Conservation (phyloP, 2,113 vertebrate genomes). For the Pseudorasbora parva region DNA sequence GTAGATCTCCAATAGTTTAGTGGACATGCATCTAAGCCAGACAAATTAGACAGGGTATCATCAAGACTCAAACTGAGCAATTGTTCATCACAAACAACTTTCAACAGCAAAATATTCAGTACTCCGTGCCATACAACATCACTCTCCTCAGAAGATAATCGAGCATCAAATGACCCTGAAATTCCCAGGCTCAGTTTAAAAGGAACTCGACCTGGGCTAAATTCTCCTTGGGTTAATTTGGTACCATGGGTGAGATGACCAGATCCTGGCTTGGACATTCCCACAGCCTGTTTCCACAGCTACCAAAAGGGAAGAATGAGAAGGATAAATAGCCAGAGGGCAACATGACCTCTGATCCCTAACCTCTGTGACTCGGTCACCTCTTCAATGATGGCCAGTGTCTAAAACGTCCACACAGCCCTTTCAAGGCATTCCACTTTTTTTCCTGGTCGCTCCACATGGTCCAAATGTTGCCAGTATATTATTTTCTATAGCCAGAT, state of each 20-base stretch:
- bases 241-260: not conserved
- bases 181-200: conserved; percentile 15
- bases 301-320: conserved; percentile 23
- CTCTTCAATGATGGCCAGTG: not conserved
- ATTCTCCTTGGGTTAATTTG: conserved; percentile 8
- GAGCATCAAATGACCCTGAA: conserved; percentile 4
- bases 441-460: not conserved
- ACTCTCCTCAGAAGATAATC: not conserved
- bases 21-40: not conserved
- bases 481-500: not conserved
- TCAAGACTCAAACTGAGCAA: not conserved
- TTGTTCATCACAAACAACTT: not conserved
- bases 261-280: not conserved
- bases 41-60: not conserved
- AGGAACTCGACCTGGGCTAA: conserved; percentile 9
- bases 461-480: not conserved
- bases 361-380: conserved; percentile 20
- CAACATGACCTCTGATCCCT: conserved; percentile 7
- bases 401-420: conserved; percentile 22
- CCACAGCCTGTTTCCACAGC: conserved; percentile 15
- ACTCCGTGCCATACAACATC: not conserved
- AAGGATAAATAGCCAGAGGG: conserved; percentile 32
- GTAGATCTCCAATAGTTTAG: too few relatives aligned
- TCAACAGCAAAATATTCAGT: not conserved
- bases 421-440: not conserved